Evolutionary conservation across 2,113 vertebrate species (phyloP).

Genomic region (Notiomystis cincta): DNA sequence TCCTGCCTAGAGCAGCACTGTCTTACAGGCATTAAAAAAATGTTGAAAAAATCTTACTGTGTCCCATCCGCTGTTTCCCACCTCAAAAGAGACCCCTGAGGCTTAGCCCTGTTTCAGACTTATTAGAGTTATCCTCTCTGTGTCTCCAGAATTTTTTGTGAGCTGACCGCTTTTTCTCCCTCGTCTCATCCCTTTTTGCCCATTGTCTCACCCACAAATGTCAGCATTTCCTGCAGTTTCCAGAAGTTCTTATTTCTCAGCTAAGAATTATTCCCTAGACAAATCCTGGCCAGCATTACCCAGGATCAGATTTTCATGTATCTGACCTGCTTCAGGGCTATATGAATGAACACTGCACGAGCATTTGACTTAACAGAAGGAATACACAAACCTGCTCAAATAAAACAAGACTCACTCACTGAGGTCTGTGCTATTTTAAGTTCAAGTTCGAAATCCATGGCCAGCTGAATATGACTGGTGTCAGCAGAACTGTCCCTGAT

Average conservation of each 20-base stretch:
- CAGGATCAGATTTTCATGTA: neutral
- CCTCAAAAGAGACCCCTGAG: neutral
- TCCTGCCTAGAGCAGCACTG: neutral
- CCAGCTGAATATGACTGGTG: neutral
- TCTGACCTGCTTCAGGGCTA: neutral
- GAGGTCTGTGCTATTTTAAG: neutral
- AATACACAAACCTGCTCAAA: neutral
- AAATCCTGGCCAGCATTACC: neutral
- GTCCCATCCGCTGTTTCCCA: neutral
- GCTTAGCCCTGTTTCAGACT: neutral
- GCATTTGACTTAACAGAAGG: neutral
- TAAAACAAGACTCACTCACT: neutral
- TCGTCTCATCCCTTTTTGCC: neutral
- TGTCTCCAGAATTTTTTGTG: neutral
- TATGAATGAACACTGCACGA: neutral
- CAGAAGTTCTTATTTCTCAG: neutral
- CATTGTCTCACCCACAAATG: neutral
- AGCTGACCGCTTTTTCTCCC: neutral
- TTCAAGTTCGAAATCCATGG: neutral
- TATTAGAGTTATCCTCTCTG: neutral
- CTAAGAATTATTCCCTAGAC: neutral
- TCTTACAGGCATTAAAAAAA: neutral
- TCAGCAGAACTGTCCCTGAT: neutral
- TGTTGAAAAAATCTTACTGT: neutral
- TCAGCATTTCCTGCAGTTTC: neutral